phyloP scores from a whole-genome alignment of 2,888 invertebrate species.

The Amphipyra berbera region DNA sequence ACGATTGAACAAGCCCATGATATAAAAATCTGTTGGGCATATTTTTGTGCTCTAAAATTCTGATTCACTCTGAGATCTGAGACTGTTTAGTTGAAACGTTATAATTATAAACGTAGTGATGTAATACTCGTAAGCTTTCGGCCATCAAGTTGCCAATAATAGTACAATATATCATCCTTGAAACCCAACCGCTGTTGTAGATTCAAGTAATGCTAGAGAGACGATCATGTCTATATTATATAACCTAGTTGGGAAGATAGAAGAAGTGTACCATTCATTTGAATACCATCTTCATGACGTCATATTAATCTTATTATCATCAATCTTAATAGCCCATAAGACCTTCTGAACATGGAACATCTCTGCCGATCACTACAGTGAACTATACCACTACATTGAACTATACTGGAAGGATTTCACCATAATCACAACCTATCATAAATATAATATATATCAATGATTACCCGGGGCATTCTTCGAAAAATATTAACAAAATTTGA shows the following conservation, averaged over 20 bases:
- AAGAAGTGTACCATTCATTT: constrained; percentile 22
- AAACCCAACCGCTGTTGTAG: constrained; percentile 40
- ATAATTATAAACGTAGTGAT: constrained; percentile 5
- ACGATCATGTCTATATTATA: constrained; percentile 35
- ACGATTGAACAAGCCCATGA: too few relatives aligned
- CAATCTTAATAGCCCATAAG: constrained; percentile 26
- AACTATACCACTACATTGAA: neutral
- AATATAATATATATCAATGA: too few relatives aligned
- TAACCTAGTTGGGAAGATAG: constrained; percentile 37
- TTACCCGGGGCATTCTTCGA: too few relatives aligned
- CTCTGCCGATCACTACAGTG: neutral
- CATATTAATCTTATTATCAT: constrained; percentile 24
- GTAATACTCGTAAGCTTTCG: constrained; percentile 28
- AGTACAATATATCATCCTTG: constrained; percentile 48
- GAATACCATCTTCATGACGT: constrained; percentile 34
- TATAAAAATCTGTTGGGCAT: too few relatives aligned
- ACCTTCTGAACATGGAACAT: neutral
- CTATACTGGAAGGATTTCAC: neutral
- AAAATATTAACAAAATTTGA: too few relatives aligned
- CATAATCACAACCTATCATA: too few relatives aligned
- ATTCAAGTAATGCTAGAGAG: constrained; percentile 41
- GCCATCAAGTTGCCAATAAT: constrained; percentile 43
- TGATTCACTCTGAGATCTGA: neutral
- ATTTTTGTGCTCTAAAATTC: neutral
- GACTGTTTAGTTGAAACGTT: constrained; percentile 5